Base-by-base conservation (phyloP, 2,797 vertebrate species). In the Glyptemys insculpta region DNA sequence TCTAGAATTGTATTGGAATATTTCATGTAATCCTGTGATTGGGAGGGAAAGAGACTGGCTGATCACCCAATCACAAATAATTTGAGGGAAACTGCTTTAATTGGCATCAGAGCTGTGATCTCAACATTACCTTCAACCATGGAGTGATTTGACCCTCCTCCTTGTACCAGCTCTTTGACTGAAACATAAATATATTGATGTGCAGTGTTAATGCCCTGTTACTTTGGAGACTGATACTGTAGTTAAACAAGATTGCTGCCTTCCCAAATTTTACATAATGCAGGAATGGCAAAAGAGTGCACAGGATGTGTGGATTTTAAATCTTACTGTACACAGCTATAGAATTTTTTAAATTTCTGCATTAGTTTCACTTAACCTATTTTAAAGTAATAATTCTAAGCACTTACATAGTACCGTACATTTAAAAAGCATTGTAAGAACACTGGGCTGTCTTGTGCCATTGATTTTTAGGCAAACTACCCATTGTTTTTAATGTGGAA, bases 321-420 rank as follows among this genome's bases (percentile, higher is more conserved):
- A 23, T 84, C 44, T 82, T 92, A 90, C 49, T 84, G 74, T 56
- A 34, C 53, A 74, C n/a, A 89, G 80, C 89, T 95, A 59, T 0
- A 1, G 50, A 34, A 14, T 93, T 65, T 91, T 76, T 29, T 8
- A 1, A 76, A 91, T 78, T 92, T 94, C 68, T 65, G 29, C 31
- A 56, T 16, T 92, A 0, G 0, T 57, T 83, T 92, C 1, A 1
- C 88, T 89, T 89, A 89, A 12, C n/a, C 84, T 85, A 52, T 92
- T 93, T 92, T 49, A 53, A 91, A 83, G 82, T 72, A n/a, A 47
- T 76, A 79, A 86, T 89, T 93, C 79, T 92, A 91, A 68, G 68
- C 79, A 85, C 8, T 37, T 80, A 29, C 37, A 6, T 68, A 37
- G 2, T 2, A 92, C 90, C 87, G 86, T 68, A 72, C 47, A 47